These are phyloP conservation scores for Orthosia gothica DNA, from an alignment of 2,888 invertebrate species.

Conservation along the genomic window DNA sequence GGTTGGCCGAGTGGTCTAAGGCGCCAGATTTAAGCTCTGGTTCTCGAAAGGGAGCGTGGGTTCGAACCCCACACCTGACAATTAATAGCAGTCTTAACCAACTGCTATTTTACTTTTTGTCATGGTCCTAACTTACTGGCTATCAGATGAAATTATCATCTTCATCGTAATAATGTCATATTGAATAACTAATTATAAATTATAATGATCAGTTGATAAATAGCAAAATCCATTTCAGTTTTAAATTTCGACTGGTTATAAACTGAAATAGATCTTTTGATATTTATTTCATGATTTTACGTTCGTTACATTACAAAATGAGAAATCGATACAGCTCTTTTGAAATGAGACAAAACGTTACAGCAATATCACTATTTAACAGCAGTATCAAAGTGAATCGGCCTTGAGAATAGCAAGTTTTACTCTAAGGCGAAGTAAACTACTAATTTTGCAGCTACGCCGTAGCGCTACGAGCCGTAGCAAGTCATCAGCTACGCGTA, in stretches of 20 bases:
- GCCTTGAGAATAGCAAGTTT: not conserved
- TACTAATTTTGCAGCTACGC: not conserved
- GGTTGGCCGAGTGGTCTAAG: conserved; percentile 97
- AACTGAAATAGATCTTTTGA: no score
- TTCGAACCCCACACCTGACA: conserved; percentile 96
- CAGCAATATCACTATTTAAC: not conserved
- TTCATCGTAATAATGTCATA: no score
- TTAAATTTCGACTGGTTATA: no score
- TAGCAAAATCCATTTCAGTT: no score
- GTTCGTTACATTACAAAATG: not conserved
- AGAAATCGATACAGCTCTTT: not conserved
- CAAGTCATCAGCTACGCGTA: not conserved
- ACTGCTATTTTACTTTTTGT: not conserved
- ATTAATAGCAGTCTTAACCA: not conserved
- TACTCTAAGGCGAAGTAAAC: not conserved
- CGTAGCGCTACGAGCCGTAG: not conserved
- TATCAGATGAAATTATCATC: no score
- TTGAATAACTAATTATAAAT: no score
- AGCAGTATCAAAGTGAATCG: not conserved
- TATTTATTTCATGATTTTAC: no score
- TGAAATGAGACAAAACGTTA: not conserved
- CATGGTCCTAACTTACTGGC: not conserved
- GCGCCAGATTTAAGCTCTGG: conserved; percentile 96
- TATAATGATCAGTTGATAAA: no score
- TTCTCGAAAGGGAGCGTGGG: conserved; percentile 96